Evolutionary conservation across 35 echinoderm and acorn worm species (phyloP).

Genomic region (Strongylocentrotus purpuratus): DNA sequence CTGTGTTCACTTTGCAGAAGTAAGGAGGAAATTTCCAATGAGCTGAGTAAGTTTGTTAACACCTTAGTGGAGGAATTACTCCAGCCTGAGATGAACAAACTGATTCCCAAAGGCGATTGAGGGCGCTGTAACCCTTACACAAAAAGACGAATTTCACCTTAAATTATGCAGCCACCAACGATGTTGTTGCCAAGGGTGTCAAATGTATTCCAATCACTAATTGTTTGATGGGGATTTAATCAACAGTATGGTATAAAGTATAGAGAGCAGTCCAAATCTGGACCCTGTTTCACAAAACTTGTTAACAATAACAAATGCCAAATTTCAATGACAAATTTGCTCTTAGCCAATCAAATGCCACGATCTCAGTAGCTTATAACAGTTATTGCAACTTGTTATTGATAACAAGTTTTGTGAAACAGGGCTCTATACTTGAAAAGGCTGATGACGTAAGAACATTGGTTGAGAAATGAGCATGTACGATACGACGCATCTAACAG

Average conservation of each 20-base stretch:
- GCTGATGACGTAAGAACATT: not conserved
- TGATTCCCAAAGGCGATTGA: constrained; percentile 63
- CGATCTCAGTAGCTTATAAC: too few relatives aligned
- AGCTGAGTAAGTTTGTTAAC: constrained; percentile 59
- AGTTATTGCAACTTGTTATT: too few relatives aligned
- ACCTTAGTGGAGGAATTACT: constrained; percentile 63
- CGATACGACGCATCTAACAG: not conserved
- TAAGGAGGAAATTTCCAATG: constrained; percentile 42
- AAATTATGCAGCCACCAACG: not conserved
- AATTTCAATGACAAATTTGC: too few relatives aligned
- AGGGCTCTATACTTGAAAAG: not conserved
- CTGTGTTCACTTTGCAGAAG: constrained; percentile 44
- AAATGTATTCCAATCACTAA: not conserved
- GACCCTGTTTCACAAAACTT: too few relatives aligned
- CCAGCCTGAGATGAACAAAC: constrained; percentile 71
- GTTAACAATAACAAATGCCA: too few relatives aligned
- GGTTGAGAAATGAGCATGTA: not conserved
- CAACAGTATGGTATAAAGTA: too few relatives aligned
- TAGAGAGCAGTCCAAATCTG: too few relatives aligned
- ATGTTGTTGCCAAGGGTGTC: not conserved
- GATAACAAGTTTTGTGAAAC: too few relatives aligned
- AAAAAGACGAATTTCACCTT: not conserved
- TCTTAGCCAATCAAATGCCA: too few relatives aligned
- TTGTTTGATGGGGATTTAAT: not conserved
- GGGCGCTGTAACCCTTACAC: not conserved